A percentile compares a stretch with the other conserved stretches of the same genome.
These are phyloP conservation scores for Lagopus leucura DNA, from an alignment of 2,113 vertebrate species.

Conservation along the genomic window DNA sequence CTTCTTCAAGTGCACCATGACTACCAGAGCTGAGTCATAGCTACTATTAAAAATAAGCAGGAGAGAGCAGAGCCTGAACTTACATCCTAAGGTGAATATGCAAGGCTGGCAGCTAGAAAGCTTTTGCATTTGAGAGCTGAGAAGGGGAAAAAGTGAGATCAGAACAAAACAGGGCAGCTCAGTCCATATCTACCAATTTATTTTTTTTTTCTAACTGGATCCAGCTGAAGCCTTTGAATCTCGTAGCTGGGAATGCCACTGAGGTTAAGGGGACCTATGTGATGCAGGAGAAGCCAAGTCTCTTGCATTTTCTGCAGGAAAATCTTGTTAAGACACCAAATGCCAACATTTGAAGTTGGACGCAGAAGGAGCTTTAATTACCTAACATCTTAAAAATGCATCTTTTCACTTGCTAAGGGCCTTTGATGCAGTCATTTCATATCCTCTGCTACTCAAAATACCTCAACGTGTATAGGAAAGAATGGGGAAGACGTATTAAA, in stretches of 20 bases:
- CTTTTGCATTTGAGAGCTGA: not conserved
- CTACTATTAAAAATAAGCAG: constrained; percentile 37
- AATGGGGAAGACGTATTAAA: not conserved
- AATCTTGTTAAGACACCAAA: not conserved
- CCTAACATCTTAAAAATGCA: not conserved
- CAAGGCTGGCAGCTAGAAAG: constrained; percentile 41
- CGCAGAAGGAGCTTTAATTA: constrained; percentile 2
- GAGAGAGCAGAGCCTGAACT: constrained; percentile 5
- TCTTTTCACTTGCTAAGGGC: not conserved
- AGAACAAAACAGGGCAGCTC: not conserved
- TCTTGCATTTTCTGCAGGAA: not conserved
- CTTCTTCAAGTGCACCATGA: constrained; percentile 30
- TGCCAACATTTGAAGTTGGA: not conserved
- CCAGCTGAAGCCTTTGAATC: not conserved
- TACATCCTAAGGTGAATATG: constrained; percentile 43
- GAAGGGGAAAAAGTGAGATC: not conserved
- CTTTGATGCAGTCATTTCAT: not conserved
- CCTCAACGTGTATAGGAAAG: not conserved
- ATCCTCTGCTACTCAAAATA: not conserved
- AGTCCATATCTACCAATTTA: accelerated
- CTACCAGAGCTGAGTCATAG: constrained; percentile 65
- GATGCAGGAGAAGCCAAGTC: not conserved
- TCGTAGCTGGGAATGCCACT: not conserved
- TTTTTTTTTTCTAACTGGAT: not conserved
- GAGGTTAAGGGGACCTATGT: accelerated